Evolutionary conservation across 2,797 vertebrate genomes (phyloP).

Genomic region (Cossypha dichroa): DNA sequence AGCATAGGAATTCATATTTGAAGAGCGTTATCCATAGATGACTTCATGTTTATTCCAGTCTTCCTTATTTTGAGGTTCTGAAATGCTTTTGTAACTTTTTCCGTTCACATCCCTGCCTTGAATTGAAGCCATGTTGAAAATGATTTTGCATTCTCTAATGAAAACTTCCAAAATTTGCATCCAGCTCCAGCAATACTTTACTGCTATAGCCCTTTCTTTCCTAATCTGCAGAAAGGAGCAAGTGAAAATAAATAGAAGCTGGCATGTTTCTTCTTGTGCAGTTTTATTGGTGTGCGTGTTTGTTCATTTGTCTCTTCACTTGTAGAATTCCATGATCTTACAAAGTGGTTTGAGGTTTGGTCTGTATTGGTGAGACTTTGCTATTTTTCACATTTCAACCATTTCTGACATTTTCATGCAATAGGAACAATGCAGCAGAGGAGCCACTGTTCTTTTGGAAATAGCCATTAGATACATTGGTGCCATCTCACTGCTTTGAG

Average conservation of each 20-base stretch:
- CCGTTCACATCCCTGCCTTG: neutral
- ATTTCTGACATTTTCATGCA: slow-evolving; percentile 7
- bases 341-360: slow-evolving; percentile 38
- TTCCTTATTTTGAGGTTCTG: slow-evolving; percentile 36
- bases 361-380: slow-evolving; percentile 23
- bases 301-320: slow-evolving; percentile 54
- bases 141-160: neutral
- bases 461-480: neutral
- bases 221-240: neutral
- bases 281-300: slow-evolving; percentile 57
- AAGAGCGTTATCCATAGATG: neutral
- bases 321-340: slow-evolving; percentile 57
- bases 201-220: neutral
- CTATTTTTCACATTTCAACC: slow-evolving; percentile 22
- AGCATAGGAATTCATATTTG: neutral
- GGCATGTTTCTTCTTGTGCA: slow-evolving; percentile 54
- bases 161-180: neutral
- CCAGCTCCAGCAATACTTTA: neutral
- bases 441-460: neutral
- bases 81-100: neutral
- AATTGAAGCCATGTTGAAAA: neutral
- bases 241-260: slow-evolving; percentile 49
- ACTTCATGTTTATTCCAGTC: slow-evolving; percentile 34
- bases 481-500: neutral
- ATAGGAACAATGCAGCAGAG: neutral